Percentiles rank a stretch among this genome's conserved stretches.
Evolutionary conservation across 2,797 vertebrate genomes (phyloP).

Genomic region (Tapirus indicus): DNA sequence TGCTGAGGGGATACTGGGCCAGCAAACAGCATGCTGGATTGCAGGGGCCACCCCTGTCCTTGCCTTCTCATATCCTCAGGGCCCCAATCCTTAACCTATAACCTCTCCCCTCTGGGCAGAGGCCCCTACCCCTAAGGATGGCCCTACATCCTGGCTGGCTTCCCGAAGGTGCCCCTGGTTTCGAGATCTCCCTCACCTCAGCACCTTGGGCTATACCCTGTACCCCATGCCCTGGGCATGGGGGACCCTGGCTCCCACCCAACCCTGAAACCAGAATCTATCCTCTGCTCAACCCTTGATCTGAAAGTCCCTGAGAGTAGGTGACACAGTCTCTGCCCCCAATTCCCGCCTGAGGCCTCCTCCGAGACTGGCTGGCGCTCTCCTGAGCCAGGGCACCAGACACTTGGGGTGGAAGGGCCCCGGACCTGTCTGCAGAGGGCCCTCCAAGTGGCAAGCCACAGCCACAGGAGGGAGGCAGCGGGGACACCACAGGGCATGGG

Average conservation of each 20-base stretch:
- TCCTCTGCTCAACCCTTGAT: conserved; percentile 23
- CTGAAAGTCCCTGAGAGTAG: conserved; percentile 44
- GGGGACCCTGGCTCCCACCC: neutral
- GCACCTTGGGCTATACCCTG: neutral
- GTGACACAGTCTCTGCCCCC: neutral
- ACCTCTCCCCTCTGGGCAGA: conserved; percentile 51
- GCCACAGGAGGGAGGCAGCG: neutral
- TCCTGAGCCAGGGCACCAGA: neutral
- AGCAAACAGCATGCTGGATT: conserved; percentile 66
- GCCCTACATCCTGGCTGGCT: conserved; percentile 55
- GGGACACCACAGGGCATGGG: neutral
- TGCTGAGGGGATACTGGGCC: neutral
- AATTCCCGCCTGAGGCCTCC: neutral
- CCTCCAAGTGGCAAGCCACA: neutral
- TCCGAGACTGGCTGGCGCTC: conserved; percentile 15
- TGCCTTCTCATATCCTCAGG: conserved; percentile 15
- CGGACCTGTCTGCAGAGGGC: neutral
- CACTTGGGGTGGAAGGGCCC: neutral
- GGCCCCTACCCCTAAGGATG: conserved; percentile 44
- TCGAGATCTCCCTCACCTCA: neutral
- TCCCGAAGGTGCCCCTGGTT: conserved; percentile 71
- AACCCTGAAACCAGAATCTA: conserved; percentile 61
- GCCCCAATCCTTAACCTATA: neutral
- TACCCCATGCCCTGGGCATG: conserved; percentile 61
- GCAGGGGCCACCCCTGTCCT: neutral